phyloP scores from a whole-genome alignment of 2,113 vertebrate genomes.

The Tor tambroides region DNA sequence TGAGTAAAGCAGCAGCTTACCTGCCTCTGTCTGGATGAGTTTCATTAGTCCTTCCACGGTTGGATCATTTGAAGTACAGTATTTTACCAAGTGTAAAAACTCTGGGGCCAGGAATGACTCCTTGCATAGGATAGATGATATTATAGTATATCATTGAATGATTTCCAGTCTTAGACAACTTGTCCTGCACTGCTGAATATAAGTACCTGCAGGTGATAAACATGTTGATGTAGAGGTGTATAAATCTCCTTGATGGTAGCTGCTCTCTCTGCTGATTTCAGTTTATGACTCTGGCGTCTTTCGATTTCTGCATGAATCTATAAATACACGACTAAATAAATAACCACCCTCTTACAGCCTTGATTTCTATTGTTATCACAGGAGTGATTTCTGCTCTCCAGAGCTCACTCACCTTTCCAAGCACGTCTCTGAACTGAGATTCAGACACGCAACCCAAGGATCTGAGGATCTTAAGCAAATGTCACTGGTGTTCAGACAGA shows the following conservation, averaged over 20 bases:
- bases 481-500: not conserved
- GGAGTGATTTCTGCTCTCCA: not conserved
- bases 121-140: constrained; percentile 65
- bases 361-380: not conserved
- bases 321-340: not conserved
- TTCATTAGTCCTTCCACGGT: constrained; percentile 74
- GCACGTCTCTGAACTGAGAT: constrained; percentile 74
- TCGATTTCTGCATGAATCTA: constrained; percentile 87
- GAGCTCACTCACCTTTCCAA: constrained; percentile 76
- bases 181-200: not conserved
- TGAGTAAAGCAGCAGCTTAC: constrained; percentile 67
- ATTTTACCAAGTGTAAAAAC: constrained; percentile 80
- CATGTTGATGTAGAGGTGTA: constrained; percentile 77
- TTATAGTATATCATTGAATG: not conserved
- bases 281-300: constrained; percentile 74
- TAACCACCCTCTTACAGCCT: not conserved
- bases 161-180: not conserved
- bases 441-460: constrained; percentile 80
- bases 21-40: constrained; percentile 78
- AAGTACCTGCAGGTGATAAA: constrained; percentile 85
- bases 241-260: constrained; percentile 79
- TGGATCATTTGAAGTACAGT: constrained; percentile 68
- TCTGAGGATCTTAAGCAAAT: constrained; percentile 75
- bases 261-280: constrained; percentile 78
- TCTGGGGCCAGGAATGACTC: constrained; percentile 81